phyloP scores from a whole-genome alignment of 1,140 invertebrate species.

The Dreissena polymorpha region DNA sequence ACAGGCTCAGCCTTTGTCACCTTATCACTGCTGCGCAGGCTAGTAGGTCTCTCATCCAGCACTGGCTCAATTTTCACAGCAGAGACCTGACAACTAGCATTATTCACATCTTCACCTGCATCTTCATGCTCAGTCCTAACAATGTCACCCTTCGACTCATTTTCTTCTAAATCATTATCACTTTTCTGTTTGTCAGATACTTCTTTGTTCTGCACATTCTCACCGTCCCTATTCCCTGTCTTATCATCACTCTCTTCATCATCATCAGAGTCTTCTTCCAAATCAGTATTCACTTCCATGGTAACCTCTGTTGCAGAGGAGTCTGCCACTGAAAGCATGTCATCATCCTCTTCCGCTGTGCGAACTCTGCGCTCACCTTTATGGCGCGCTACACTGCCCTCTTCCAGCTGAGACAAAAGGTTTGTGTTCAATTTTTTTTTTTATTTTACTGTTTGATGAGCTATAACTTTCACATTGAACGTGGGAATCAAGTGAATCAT shows the following conservation, averaged over 20 bases:
- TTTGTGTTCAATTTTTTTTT: too few relatives aligned
- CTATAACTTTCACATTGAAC: too few relatives aligned
- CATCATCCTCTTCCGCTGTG: slow-evolving; percentile 73
- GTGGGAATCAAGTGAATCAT: too few relatives aligned
- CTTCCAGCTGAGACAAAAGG: slow-evolving; percentile 74
- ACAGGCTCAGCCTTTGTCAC: slow-evolving; percentile 23
- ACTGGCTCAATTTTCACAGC: background rate
- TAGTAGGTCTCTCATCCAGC: background rate
- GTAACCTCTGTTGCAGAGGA: slow-evolving; percentile 63
- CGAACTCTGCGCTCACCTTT: slow-evolving; percentile 78
- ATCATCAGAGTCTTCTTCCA: slow-evolving; percentile 56
- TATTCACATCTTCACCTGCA: background rate
- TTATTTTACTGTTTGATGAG: too few relatives aligned
- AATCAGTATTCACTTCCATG: slow-evolving; percentile 53
- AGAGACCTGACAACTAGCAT: background rate
- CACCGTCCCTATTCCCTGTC: slow-evolving; percentile 70
- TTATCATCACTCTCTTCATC: slow-evolving; percentile 62
- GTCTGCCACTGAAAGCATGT: slow-evolving; percentile 64
- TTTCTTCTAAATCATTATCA: slow-evolving; percentile 36
- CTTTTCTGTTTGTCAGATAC: slow-evolving; percentile 33
- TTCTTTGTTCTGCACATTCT: slow-evolving; percentile 75
- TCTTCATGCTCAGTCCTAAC: background rate
- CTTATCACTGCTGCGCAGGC: background rate
- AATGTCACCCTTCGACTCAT: background rate
- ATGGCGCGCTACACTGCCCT: slow-evolving; percentile 77